Base-by-base conservation (phyloP, 2,113 vertebrate genomes). In the Xiphias gladius region DNA sequence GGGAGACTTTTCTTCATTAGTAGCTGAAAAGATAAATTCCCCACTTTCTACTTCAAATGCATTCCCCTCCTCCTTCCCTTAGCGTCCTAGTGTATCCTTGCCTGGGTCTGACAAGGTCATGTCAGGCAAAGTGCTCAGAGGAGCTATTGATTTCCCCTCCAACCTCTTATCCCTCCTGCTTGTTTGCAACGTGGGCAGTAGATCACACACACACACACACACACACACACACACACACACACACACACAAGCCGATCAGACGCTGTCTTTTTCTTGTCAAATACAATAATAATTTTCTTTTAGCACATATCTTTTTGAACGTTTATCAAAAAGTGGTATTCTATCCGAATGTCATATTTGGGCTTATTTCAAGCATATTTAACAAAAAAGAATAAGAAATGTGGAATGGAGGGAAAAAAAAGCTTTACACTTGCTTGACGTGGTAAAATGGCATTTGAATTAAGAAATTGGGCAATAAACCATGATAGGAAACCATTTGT, bases 61-160 rank as follows among this genome's bases (percentile, higher is more conserved):
- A 52, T 50, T 63, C 28, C 28, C n/a, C 50, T 43, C 66, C 59
- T 76, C 41, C 59, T 41, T 30, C 41, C 52, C 48, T 77, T 19
- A 24, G 74, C 48, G 91, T 95, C 91, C 88, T 17, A 54, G 85
- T 57, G 39, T 95, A 94, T 88, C 95, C 95, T 96, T 96, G 94
- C 88, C 84, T 82, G 86, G 90, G 79, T 87, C 73, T 94, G 93
- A 95, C 96, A 96, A 96, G 95, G 96, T 96, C 94, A 95, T 91
- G 75, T 86, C 80, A 78, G 94, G 94, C 88, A 83, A 84, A 17
- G 50, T 89, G 94, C 93, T 95, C 94, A 95, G 93, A 95, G 92
- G 91, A 95, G 94, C 92, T 96, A 96, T 96, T 94, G 96, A 96
- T 97, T 94, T 88, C 48, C 1, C 89, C 93, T 88, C 91, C 58